phyloP scores from a whole-genome alignment of 2,797 vertebrate genomes.

The Phoeniculus purpureus region DNA sequence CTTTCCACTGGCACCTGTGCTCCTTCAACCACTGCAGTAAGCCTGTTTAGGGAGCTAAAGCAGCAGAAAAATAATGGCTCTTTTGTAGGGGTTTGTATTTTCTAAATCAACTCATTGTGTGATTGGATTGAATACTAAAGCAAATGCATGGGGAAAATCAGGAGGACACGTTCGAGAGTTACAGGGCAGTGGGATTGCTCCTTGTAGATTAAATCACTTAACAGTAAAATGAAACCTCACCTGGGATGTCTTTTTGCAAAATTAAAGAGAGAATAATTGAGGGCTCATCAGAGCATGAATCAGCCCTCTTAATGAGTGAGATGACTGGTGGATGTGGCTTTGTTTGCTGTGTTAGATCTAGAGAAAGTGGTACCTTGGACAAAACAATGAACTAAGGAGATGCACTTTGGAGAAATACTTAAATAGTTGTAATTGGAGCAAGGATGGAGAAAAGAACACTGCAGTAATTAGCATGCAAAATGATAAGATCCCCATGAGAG shows the following conservation, averaged over 20 bases:
- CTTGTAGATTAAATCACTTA: not conserved
- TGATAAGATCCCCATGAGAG: accelerated
- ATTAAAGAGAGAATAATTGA: not conserved
- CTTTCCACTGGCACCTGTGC: constrained; percentile 10
- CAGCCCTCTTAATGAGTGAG: not conserved
- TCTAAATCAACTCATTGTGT: not conserved
- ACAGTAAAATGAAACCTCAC: not conserved
- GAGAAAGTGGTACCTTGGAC: not conserved
- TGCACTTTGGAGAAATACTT: not conserved
- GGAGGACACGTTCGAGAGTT: not conserved
- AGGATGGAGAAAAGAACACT: not conserved
- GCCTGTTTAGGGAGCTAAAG: not conserved
- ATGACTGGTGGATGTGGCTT: not conserved
- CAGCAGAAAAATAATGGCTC: constrained; percentile 8
- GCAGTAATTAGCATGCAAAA: not conserved
- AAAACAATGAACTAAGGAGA: not conserved
- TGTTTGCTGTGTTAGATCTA: not conserved
- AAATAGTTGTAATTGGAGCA: not conserved
- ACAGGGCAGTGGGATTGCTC: not conserved
- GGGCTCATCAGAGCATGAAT: not conserved
- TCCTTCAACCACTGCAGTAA: not conserved
- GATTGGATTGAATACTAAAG: not conserved
- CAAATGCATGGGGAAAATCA: not conserved
- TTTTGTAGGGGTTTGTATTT: not conserved
- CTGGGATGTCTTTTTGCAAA: not conserved